Evolutionary conservation across 2,888 invertebrate species (phyloP), one percentile per base, ranked within the genome.

Genomic region (Cheilosia vulpina): DNA sequence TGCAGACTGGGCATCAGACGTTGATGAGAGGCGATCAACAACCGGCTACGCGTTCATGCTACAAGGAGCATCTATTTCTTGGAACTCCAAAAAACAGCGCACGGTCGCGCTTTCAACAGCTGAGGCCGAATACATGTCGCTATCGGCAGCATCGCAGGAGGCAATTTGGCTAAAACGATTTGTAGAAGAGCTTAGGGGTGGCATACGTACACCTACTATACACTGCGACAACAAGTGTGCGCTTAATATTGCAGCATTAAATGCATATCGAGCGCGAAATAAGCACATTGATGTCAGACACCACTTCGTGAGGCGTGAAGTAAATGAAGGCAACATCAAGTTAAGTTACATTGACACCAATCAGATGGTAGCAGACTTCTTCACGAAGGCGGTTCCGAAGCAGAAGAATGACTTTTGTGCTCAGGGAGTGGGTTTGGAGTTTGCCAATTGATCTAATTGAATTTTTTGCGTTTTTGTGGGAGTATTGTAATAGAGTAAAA

Each of bases 91-190:
- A 27, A 47, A 72, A 0, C 85, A 87, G 24, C 45, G 60, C 17
- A 84, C 81, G 41, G 77, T 87, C 0, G 76, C 87, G 0, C 63
- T 87, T n/a, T 85, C 83, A 11, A 79, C 79, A n/a, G 73, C 85
- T 1, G 85, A 87, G 47, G 85, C 87, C 4, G 83, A 83, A 41
- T 88, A 76, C 45, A 83, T 88, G 76, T 66, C 84, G 1, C 21
- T 83, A 60, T 63, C 76, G n/a, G 63, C 73, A 13, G 77, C 81
- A 3, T 68, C 76, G 0, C 80, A 87, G 47, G 83, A 88, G 52
- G 81, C 85, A 43, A 45, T 72, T 17, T 87, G 84, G 77, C 31
- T 87, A 24, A 72, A 81, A 53, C 85, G 87, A 55, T 53, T 87
- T 7, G 6, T 47, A 3, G n/a, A 76, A 24, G 79, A 85, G 13